Base-by-base conservation (phyloP, 2,797 vertebrate genomes). In the Buceros bicornis region DNA sequence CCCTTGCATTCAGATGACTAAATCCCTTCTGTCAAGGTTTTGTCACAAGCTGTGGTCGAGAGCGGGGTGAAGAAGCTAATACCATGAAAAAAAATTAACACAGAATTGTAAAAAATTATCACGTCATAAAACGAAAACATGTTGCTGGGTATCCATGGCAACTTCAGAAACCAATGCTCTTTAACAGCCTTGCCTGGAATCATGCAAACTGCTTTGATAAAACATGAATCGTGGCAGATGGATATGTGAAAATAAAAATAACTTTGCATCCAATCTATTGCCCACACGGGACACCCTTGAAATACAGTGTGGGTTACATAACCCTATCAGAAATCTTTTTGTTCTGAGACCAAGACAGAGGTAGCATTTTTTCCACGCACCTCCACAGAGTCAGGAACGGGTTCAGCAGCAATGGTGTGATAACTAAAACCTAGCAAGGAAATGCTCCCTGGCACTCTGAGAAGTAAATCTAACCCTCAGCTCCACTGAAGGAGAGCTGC, bases 181-280 rank as follows among this genome's bases (percentile, higher is more conserved):
- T 97, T 97, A 96, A 84, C 95, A 96, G 93, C 54, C 89, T 80
- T 89, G 93, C 90, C 87, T 92, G 82, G 56, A 95, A 96, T 93
- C 91, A 92, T 93, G 92, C 93, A 96, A 89, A 95, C 71, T 94
- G 89, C 94, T 97, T 93, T 95, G 95, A 94, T 95, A 96, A 97
- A 97, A 96, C 91, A 97, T 96, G 87, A 96, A 96, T 95, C 3
- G 66, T 89, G 94, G 79, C 95, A 97, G 96, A 97, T 97, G 95
- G 93, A 80, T 94, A 95, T 90, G 79, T 90, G 89, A 93, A 96
- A 97, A 97, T 94, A 96, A 94, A 97, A 97, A 97, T 93, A 95
- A 76, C 85, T 93, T 95, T 7, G 3, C 51, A 93, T 89, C 70
- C 81, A 91, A 77, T 93, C 91, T 80, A 95, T 90, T 94, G 80